Conservation (phyloP, 2,888 invertebrate species). For the Dione juno region DNA sequence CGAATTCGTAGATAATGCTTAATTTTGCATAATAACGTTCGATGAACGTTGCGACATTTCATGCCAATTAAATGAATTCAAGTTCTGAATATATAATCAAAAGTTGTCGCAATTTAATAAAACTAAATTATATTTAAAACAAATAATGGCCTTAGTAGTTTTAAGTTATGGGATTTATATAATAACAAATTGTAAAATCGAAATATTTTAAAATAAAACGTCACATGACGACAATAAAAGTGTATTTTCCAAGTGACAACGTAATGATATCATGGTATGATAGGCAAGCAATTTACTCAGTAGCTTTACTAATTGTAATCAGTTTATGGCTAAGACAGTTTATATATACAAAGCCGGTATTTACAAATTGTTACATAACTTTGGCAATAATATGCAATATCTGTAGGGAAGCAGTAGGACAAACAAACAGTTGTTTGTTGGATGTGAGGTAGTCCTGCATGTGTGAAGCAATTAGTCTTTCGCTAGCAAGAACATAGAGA, state of each 20-base stretch:
- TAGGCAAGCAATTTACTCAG: not conserved
- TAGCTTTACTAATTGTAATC: not conserved
- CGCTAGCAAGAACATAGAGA: too few species aligned
- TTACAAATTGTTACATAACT: not conserved
- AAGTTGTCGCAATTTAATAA: constrained; percentile 17
- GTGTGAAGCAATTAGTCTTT: too few species aligned
- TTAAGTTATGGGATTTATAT: not conserved
- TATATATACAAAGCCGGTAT: not conserved
- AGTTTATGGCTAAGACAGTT: not conserved
- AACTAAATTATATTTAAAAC: not conserved
- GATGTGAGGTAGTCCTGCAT: too few species aligned
- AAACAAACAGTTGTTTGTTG: too few species aligned
- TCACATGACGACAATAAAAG: not conserved
- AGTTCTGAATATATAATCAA: constrained; percentile 22
- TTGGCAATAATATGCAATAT: not conserved
- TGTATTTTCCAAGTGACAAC: not conserved
- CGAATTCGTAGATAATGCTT: constrained; percentile 26
- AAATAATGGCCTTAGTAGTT: not conserved
- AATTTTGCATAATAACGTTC: constrained; percentile 27
- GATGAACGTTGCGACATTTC: constrained; percentile 16
- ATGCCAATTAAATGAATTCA: constrained; percentile 24
- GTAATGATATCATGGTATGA: not conserved
- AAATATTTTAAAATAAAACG: not conserved
- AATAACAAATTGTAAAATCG: not conserved
- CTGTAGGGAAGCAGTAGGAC: too few species aligned